These are phyloP conservation scores for Phylloscopus trochilus DNA, from an alignment of 2,113 vertebrate genomes.

Conservation along the genomic window DNA sequence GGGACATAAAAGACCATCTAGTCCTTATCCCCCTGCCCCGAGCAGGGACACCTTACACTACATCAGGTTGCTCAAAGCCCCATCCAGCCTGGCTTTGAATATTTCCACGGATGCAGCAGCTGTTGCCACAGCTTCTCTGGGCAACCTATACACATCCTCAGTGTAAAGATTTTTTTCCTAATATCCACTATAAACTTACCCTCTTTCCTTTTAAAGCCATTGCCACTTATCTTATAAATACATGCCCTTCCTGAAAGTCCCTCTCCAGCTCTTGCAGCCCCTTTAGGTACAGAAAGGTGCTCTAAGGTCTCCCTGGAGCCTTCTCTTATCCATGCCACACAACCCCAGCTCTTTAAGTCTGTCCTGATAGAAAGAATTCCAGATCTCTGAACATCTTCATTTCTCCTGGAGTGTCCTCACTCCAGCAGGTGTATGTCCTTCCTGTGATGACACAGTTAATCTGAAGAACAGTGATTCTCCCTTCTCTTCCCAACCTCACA, in stretches of 20 bases:
- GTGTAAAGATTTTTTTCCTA: not conserved
- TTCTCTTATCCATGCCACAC: not conserved
- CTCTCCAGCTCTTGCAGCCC: not conserved
- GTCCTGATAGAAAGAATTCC: not conserved
- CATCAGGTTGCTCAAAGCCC: not conserved
- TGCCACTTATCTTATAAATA: not conserved
- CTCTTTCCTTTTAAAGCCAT: not conserved
- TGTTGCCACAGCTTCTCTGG: not conserved
- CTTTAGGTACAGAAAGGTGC: not conserved
- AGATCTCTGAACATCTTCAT: not conserved
- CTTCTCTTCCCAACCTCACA: not conserved
- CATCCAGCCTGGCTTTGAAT: not conserved
- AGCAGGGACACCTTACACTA: too few relatives aligned
- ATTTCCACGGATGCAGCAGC: not conserved
- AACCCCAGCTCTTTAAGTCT: not conserved
- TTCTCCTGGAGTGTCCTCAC: not conserved
- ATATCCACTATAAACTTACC: not conserved
- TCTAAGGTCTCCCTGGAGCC: not conserved
- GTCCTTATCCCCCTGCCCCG: not conserved
- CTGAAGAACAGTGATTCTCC: accelerated
- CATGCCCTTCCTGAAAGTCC: not conserved
- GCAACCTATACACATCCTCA: not conserved
- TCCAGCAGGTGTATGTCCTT: not conserved
- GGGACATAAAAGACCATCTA: not conserved
- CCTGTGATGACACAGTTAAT: not conserved